Evolutionary conservation across 2,888 invertebrate species (phyloP), one percentile per base, ranked within the genome.

Genomic region (Calliscelio sp.): DNA sequence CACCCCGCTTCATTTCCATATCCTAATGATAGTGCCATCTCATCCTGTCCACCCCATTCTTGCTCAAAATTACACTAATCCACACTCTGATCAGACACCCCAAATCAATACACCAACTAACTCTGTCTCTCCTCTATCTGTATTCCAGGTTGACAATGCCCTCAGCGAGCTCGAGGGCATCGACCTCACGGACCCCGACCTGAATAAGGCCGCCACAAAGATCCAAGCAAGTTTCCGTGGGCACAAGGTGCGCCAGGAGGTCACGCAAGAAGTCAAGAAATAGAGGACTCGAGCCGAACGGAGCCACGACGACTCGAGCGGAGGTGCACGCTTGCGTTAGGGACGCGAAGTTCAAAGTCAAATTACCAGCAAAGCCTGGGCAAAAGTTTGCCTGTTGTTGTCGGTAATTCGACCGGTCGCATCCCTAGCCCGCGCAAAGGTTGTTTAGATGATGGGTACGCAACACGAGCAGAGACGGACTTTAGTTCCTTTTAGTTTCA

Each of bases 141-240:
- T 18, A 20, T 85, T 86, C 0, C 90, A 93, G 93, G 91, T 92
- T 82, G 89, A 92, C 81, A 90, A 91, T 65, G 90, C 92, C 49
- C 87, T 90, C 53, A 96, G 97, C 91, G 97, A 97, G 91, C 94
- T 97, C 93, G 97, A 97, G 74, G 94, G 94, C 92, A 97, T 98
- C 87, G 97, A 98, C 93, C 94, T 97, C 86, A 95, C 96, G 85
- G 98, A 98, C 94, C 97, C 97, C 18, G 97, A 97, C 88, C 94
- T 98, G 90, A 96, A 97, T 93, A 97, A 97, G 92, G 98, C 98
- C 0, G 98, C 98, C 28, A 97, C 97, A 83, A 98, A 97, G 94
- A 98, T 98, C 86, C 98, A 98, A 92, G 97, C 98, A 73, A 97
- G 97, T 61, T 98, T 98, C 96, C 96, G 98, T 86, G 97, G 97